Conservation (phyloP, 2,888 invertebrate species). For the Philereme transversata region DNA sequence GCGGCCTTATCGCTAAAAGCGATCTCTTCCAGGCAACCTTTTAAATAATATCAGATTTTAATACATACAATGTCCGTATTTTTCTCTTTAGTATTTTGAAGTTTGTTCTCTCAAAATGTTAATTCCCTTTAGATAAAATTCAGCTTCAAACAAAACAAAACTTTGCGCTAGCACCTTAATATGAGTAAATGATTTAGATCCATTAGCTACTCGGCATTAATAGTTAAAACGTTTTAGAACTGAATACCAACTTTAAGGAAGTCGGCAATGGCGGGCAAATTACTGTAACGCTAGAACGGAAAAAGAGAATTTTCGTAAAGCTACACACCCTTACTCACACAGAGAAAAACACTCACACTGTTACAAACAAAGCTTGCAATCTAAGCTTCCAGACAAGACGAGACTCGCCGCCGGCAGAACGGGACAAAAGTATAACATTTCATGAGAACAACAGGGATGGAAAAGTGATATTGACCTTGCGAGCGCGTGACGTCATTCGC, state of each 20-base stretch:
- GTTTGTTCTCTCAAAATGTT: too few species aligned
- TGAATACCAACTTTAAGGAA: slow-evolving; percentile 16
- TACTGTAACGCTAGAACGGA: slow-evolving; percentile 36
- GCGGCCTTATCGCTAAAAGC: too few species aligned
- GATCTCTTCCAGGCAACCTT: too few species aligned
- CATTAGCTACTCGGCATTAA: background rate
- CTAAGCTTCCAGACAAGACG: slow-evolving; percentile 66
- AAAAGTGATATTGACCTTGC: slow-evolving; percentile 81
- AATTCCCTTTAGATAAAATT: background rate
- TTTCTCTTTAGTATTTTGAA: too few species aligned
- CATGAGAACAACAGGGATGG: slow-evolving; percentile 51
- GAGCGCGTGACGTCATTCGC: slow-evolving; percentile 82
- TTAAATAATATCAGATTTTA: too few species aligned
- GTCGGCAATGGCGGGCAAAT: slow-evolving; percentile 28
- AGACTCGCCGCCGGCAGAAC: slow-evolving; percentile 60
- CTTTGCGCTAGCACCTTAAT: background rate
- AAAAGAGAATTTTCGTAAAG: slow-evolving; percentile 32
- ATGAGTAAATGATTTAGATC: background rate
- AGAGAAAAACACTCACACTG: slow-evolving; percentile 18
- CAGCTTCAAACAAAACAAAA: background rate
- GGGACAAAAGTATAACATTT: slow-evolving; percentile 43
- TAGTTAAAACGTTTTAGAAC: background rate
- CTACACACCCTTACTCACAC: slow-evolving; percentile 31
- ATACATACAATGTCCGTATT: too few species aligned
- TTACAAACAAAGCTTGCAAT: slow-evolving; percentile 51